Percentiles rank a stretch among this genome's conserved stretches.
Conservation (phyloP, 2,797 vertebrate species). For the Fistularia commersonii region DNA sequence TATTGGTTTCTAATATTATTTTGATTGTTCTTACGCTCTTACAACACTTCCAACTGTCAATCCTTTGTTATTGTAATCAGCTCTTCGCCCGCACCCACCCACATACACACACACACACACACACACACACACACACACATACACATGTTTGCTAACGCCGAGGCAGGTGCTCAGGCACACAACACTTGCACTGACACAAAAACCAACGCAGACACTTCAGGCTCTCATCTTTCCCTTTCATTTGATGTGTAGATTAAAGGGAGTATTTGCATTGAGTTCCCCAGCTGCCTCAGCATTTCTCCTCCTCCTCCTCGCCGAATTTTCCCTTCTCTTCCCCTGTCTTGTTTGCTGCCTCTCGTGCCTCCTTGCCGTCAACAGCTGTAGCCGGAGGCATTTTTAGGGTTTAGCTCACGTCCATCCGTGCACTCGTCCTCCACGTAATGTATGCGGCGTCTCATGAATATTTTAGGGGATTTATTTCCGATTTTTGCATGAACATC, state of each 20-base stretch:
- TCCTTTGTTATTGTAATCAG: conserved; percentile 61
- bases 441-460: too few relatives aligned
- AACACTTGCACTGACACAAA: conserved; percentile 10
- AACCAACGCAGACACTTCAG: conserved; percentile 31
- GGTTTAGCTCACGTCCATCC: too few relatives aligned
- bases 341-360: conserved; percentile 1
- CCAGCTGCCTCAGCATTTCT: conserved; percentile 46
- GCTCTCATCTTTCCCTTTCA: conserved; percentile 55
- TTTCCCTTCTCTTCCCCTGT: conserved; percentile 14
- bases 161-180: too few relatives aligned
- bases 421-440: too few relatives aligned
- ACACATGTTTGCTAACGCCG: too few relatives aligned
- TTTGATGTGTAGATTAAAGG: conserved; percentile 74
- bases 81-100: conserved; percentile 20
- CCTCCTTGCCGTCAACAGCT: not conserved
- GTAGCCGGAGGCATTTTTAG: not conserved
- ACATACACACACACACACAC: conserved; percentile 8
- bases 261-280: conserved; percentile 36
- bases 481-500: too few relatives aligned
- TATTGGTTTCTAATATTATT: too few relatives aligned
- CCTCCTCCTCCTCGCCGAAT: conserved; percentile 33
- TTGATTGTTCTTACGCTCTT: conserved; percentile 29
- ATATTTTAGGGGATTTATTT: too few relatives aligned
- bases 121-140: conserved; percentile 5
- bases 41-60: conserved; percentile 31